phyloP scores from a whole-genome alignment of 2,113 vertebrate species.

The Actinemys pallida region DNA sequence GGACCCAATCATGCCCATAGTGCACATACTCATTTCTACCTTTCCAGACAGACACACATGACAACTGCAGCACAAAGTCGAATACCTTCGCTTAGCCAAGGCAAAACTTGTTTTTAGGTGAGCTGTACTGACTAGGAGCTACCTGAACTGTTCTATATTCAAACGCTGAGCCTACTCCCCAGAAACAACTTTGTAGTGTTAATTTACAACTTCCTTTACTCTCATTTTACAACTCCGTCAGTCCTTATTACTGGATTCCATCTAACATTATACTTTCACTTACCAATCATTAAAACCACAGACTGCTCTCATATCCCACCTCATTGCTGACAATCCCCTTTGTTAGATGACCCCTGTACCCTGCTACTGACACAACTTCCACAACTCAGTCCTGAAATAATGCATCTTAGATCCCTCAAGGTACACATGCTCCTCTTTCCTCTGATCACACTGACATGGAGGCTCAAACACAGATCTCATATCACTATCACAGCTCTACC shows the following conservation, averaged over 20 bases:
- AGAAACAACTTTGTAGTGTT: neutral
- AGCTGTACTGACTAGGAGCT: neutral
- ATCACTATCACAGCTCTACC: neutral
- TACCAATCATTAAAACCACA: neutral
- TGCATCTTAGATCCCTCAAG: neutral
- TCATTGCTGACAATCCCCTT: neutral
- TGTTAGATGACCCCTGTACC: neutral
- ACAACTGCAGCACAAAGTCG: neutral
- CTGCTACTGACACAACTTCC: neutral
- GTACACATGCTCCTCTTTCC: neutral
- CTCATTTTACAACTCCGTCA: neutral
- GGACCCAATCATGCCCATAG: no score
- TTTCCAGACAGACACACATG: no score
- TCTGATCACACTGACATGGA: neutral
- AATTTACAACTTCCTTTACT: neutral
- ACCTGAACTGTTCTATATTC: neutral
- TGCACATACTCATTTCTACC: no score
- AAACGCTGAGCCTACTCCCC: neutral
- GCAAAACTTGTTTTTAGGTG: neutral
- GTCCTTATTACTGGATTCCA: neutral
- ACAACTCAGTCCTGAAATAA: neutral
- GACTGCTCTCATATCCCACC: neutral
- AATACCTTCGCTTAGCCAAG: neutral
- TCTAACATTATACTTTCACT: neutral
- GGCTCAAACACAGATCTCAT: neutral